These are phyloP conservation scores for Drosophila kepulauana DNA, from an alignment of 1,140 invertebrate genomes.

Conservation along the genomic window DNA sequence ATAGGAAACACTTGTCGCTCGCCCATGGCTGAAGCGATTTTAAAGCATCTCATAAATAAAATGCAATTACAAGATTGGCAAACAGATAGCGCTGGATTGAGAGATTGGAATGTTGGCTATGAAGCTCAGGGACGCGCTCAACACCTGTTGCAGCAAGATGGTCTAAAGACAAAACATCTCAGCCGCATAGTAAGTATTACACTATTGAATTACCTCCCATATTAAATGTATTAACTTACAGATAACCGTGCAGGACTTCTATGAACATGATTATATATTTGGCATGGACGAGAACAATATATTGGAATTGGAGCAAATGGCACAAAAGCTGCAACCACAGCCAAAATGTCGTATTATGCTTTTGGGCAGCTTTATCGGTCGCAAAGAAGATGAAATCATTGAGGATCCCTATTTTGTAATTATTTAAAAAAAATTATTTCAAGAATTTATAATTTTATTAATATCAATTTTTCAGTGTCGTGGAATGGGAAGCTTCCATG, in stretches of 20 bases:
- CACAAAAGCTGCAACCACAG: constrained; percentile 84
- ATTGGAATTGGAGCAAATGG: constrained; percentile 87
- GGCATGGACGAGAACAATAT: constrained; percentile 95
- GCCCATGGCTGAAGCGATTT: constrained; percentile 96
- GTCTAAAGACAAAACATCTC: constrained; percentile 87
- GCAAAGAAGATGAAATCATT: constrained; percentile 90
- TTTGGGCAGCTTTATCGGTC: constrained; percentile 92
- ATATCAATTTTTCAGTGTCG: constrained; percentile 47
- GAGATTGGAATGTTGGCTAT: constrained; percentile 93
- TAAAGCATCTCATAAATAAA: constrained; percentile 89
- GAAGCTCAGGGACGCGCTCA: constrained; percentile 91
- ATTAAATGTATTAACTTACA: constrained; percentile 70
- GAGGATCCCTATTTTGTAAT: constrained; percentile 94
- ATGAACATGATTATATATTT: constrained; percentile 93
- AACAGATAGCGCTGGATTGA: constrained; percentile 94
- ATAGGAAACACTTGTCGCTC: constrained; percentile 97
- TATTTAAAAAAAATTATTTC: not conserved
- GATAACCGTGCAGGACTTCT: constrained; percentile 91
- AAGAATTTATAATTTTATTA: not conserved
- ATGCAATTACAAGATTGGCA: constrained; percentile 89
- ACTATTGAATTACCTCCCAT: too few relatives aligned
- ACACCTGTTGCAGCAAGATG: constrained; percentile 87
- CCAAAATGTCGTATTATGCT: constrained; percentile 90
- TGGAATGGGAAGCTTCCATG: constrained; percentile 64
- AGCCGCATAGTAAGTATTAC: constrained; percentile 87